Conservation (phyloP, 2,113 vertebrate species). For the Pedetes capensis region DNA sequence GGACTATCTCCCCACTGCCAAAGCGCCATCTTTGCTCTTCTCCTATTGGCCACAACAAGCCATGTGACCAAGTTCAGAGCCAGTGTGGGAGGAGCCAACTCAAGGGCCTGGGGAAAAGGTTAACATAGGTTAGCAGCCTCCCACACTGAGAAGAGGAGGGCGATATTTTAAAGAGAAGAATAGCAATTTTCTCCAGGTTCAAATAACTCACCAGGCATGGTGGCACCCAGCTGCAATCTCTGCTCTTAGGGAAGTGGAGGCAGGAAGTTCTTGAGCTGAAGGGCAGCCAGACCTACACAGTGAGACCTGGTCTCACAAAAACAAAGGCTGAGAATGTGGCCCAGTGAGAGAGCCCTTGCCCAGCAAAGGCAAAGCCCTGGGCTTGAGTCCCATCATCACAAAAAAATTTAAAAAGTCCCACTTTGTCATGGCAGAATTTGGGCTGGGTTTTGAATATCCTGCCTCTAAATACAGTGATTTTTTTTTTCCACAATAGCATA, state of each 20-base stretch:
- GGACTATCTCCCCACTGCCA: accelerated
- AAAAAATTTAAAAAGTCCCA: not conserved
- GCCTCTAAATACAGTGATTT: not conserved
- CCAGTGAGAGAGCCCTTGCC: not conserved
- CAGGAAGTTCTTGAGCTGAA: not conserved
- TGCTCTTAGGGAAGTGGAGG: not conserved
- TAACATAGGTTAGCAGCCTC: accelerated
- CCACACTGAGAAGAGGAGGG: not conserved
- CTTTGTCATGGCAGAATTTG: not conserved
- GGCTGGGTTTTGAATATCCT: not conserved
- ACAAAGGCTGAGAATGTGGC: not conserved
- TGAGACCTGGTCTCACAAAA: not conserved
- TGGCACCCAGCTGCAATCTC: not conserved
- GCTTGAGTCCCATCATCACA: not conserved
- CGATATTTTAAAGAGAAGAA: not conserved
- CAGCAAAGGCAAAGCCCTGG: not conserved
- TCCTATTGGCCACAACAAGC: not conserved
- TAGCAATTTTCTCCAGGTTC: not conserved
- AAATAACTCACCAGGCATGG: not conserved
- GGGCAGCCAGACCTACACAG: not conserved
- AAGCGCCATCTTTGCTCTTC: not conserved
- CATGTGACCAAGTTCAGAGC: not conserved
- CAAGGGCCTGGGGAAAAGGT: too few relatives aligned
- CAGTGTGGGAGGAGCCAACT: not conserved
- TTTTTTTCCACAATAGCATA: not conserved